Evolutionary conservation across 2,888 invertebrate species (phyloP).

Genomic region (Melipona bicolor): DNA sequence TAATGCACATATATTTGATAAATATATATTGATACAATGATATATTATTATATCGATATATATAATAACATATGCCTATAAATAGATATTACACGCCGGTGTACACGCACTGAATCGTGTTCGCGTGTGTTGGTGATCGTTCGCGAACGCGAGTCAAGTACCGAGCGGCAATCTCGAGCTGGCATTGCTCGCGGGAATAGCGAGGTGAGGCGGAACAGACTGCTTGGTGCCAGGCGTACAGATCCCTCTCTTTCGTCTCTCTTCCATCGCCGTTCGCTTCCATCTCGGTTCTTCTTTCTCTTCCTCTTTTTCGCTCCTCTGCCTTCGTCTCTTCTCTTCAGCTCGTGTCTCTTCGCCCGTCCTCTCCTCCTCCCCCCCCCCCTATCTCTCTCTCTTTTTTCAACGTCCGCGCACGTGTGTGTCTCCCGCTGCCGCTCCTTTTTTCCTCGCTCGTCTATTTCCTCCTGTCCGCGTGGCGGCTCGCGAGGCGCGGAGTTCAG

Average conservation of each 20-base stretch:
- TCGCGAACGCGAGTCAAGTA: conserved; percentile 63
- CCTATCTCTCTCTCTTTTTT: background rate
- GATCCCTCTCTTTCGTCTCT: conserved; percentile 55
- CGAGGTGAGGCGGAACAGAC: conserved; percentile 79
- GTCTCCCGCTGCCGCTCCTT: background rate
- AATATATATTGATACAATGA: too few relatives aligned
- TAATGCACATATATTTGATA: too few relatives aligned
- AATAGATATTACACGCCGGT: background rate
- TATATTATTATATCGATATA: too few relatives aligned
- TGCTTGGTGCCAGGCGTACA: conserved; percentile 81
- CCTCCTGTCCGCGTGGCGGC: conserved; percentile 29
- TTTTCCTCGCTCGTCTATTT: conserved; percentile 21
- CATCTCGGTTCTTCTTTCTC: background rate
- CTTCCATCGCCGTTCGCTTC: background rate
- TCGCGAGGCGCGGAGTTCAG: conserved; percentile 43
- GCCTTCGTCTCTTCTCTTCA: conserved; percentile 10
- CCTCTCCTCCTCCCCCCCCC: conserved; percentile 10
- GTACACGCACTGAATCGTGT: background rate
- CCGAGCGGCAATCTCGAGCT: conserved; percentile 66
- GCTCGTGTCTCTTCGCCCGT: background rate
- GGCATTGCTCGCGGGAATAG: conserved; percentile 72
- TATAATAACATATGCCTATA: too few relatives aligned
- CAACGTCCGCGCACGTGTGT: background rate
- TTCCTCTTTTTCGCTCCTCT: conserved; percentile 31
- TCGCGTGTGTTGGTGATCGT: conserved; percentile 45